Evolutionary conservation across 2,113 vertebrate genomes (phyloP), one percentile per base, ranked within the genome.

Genomic region (Pterocles burchelli): DNA sequence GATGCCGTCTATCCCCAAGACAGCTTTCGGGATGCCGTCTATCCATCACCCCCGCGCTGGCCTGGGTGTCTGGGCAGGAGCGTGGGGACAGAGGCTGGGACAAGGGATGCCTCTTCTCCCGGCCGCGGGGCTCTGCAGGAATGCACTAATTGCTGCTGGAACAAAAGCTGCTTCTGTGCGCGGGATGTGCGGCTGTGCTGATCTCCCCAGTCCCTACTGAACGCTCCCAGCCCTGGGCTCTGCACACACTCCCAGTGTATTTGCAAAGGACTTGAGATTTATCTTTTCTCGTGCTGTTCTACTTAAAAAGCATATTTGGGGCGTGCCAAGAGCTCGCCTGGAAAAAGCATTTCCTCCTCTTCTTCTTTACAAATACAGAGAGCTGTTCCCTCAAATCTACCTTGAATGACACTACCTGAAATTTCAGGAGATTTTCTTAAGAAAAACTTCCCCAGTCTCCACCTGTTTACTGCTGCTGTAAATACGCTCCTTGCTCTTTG

Each of bases 91-190:
- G 95, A 96, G 95, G 84, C 95, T 91, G 94, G 96, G 95, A 96
- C 96, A 96, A 97, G 86, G 63, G 34, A 38, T 76, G 88, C 93
- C 97, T 84, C 97, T 95, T 87, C 87, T 77, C 93, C 55, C 20
- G 54, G 59, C 89, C 61, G 83, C 17, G 65, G 96, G 96, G 93
- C 97, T 97, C 77, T 45, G n/a, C 67, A 93, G 98, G 97, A 98
- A 98, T 97, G 97, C 10, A 4, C 38, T 94, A 96, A 97, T 92
- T 96, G 95, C 96, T 48, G 38, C 76, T 36, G 72, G 84, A 97
- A 98, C 98, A 98, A 97, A 97, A 97, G 96, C 8, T 9, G 75
- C 91, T 96, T 97, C 73, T 97, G 75, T 57, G 79, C 8, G 78
- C n/a, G 90, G 65, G 28, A 70, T 22, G 72, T 85, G 21, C 11